Percentiles rank a stretch among this genome's conserved stretches.
Conservation (phyloP, 2,113 vertebrate species). For the Oxyruncus cristatus region DNA sequence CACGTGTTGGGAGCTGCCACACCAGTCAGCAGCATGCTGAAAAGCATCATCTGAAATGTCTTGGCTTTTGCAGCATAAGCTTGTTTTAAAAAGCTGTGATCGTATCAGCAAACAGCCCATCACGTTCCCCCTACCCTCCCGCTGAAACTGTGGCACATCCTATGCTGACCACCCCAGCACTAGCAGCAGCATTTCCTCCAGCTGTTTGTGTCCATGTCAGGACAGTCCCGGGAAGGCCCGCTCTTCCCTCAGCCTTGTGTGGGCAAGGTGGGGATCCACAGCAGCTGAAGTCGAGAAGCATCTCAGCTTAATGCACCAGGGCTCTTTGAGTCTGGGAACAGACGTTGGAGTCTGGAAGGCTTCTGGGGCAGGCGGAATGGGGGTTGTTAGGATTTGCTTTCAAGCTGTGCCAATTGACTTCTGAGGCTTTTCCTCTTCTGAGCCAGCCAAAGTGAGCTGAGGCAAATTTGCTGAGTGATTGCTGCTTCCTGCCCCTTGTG, state of each 20-base stretch:
- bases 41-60: background rate
- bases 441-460: background rate
- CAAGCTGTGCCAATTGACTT: constrained; percentile 1
- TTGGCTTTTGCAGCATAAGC: background rate
- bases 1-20: background rate
- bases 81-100: background rate
- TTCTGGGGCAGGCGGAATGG: background rate
- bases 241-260: background rate
- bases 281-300: background rate
- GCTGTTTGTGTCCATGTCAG: background rate
- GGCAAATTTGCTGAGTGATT: background rate
- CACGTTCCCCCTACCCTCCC: background rate
- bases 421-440: background rate
- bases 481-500: background rate
- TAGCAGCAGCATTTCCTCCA: background rate
- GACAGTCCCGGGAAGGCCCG: background rate
- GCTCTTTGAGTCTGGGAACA: background rate
- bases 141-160: background rate
- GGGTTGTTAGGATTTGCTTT: background rate
- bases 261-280: fast-evolving
- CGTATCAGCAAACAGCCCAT: background rate
- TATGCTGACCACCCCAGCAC: background rate
- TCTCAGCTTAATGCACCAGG: background rate
- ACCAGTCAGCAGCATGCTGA: background rate
- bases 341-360: background rate